These are phyloP conservation scores for Nowickia ferox DNA, from an alignment of 2,888 invertebrate species.

Conservation along the genomic window DNA sequence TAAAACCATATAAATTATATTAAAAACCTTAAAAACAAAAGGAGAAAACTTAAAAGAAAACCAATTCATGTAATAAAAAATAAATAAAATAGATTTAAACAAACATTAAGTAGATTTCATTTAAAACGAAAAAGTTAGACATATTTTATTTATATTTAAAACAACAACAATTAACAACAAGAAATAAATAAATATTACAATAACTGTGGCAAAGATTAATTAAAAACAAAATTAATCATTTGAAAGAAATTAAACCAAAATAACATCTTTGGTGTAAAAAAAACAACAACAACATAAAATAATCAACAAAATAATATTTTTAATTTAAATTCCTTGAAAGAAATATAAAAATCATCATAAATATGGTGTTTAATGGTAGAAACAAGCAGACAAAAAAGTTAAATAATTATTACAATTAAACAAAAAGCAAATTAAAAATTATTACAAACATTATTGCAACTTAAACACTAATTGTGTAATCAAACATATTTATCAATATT, in stretches of 20 bases:
- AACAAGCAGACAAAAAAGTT: constrained; percentile 37
- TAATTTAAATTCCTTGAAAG: constrained; percentile 50
- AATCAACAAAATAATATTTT: constrained; percentile 46
- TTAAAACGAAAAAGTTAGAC: constrained; percentile 32
- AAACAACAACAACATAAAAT: constrained; percentile 15
- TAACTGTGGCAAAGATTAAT: constrained; percentile 78
- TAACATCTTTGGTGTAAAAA: constrained; percentile 54
- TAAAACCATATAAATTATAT: constrained; percentile 26
- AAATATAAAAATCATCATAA: constrained; percentile 26
- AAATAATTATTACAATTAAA: constrained; percentile 19
- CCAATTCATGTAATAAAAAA: constrained; percentile 14
- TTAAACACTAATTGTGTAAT: constrained; percentile 34
- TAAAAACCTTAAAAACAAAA: constrained; percentile 34
- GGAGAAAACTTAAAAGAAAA: constrained; percentile 4
- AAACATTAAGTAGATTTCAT: constrained; percentile 33
- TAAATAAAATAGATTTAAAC: constrained; percentile 35
- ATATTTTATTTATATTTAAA: constrained; percentile 51
- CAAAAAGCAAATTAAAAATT: constrained; percentile 20
- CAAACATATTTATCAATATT: constrained; percentile 44
- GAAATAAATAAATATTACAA: constrained; percentile 79
- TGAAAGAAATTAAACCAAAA: constrained; percentile 55
- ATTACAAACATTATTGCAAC: constrained; percentile 35
- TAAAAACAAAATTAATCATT: constrained; percentile 34
- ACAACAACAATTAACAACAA: constrained; percentile 27
- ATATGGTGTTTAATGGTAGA: constrained; percentile 47